A percentile compares a stretch with the other conserved stretches of the same genome.
Evolutionary conservation across 2,888 invertebrate genomes (phyloP).

Genomic region (Lepeophtheirus nordmannii): DNA sequence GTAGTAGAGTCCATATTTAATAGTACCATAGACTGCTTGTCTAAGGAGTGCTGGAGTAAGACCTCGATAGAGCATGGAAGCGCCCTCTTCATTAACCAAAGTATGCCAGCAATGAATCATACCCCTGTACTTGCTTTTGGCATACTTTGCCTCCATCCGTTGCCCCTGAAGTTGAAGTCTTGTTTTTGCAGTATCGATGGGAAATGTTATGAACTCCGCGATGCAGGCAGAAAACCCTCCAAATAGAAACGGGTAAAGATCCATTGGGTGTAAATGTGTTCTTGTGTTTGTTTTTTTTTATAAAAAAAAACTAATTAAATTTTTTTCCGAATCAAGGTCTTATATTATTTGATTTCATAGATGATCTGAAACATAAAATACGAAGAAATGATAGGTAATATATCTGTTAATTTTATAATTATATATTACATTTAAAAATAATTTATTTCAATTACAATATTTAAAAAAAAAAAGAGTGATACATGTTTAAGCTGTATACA

Average conservation of each 20-base stretch:
- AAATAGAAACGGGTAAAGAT: conserved; percentile 86
- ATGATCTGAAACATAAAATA: too few relatives aligned
- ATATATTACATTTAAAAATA: too few relatives aligned
- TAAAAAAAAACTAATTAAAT: too few relatives aligned
- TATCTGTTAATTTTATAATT: too few relatives aligned
- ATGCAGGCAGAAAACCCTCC: conserved; percentile 83
- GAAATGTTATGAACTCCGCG: conserved; percentile 68
- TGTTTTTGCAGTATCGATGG: conserved; percentile 89
- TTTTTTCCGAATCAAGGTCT: too few relatives aligned
- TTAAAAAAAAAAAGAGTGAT: too few relatives aligned
- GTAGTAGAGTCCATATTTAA: conserved; percentile 90
- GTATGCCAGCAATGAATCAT: conserved; percentile 80
- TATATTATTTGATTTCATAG: too few relatives aligned
- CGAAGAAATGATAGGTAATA: too few relatives aligned
- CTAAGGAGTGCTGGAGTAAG: conserved; percentile 80
- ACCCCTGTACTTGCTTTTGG: conserved; percentile 62
- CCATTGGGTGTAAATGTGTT: conserved; percentile 31
- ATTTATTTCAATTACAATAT: too few relatives aligned
- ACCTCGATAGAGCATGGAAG: conserved; percentile 70
- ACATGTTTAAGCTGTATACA: too few relatives aligned
- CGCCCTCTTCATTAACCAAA: conserved; percentile 71
- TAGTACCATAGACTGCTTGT: conserved; percentile 87
- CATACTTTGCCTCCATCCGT: conserved; percentile 47
- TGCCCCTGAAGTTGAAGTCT: conserved; percentile 74
- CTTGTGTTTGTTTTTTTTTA: too few relatives aligned